These are phyloP conservation scores for Melopsittacus undulatus DNA, from an alignment of 2,797 vertebrate species.

Conservation along the genomic window DNA sequence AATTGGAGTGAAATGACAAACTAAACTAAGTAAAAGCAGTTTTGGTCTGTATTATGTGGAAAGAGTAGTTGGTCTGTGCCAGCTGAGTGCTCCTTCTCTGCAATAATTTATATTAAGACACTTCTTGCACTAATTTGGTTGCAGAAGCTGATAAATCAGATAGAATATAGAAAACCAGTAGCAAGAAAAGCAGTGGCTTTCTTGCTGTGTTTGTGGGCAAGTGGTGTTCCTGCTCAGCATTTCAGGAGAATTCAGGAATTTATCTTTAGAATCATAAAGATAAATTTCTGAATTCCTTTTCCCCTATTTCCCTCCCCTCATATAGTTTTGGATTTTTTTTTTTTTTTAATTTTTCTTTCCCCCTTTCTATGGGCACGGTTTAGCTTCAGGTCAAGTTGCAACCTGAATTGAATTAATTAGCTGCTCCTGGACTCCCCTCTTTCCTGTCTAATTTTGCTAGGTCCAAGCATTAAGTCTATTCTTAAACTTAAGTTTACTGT, in stretches of 20 bases:
- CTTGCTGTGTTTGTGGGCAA: not conserved
- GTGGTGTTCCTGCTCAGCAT: not conserved
- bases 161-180: not conserved
- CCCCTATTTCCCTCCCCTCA: not conserved
- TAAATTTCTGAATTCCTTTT: no score
- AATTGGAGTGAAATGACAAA: not conserved
- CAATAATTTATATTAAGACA: not conserved
- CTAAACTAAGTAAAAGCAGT: not conserved
- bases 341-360: not conserved
- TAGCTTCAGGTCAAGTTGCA: not conserved
- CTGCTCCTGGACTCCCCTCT: not conserved
- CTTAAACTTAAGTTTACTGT: not conserved
- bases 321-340: not conserved
- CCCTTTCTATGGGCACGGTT: not conserved
- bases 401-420: not conserved
- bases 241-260: not conserved
- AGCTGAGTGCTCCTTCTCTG: not conserved
- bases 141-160: not conserved
- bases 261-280: no score
- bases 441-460: not conserved
- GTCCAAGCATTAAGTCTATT: not conserved
- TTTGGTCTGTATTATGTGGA: not conserved
- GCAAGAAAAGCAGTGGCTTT: not conserved
- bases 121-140: not conserved
- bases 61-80: not conserved